Evolutionary conservation across 2,888 invertebrate genomes (phyloP).

Genomic region (Glaucopsyche alexis): DNA sequence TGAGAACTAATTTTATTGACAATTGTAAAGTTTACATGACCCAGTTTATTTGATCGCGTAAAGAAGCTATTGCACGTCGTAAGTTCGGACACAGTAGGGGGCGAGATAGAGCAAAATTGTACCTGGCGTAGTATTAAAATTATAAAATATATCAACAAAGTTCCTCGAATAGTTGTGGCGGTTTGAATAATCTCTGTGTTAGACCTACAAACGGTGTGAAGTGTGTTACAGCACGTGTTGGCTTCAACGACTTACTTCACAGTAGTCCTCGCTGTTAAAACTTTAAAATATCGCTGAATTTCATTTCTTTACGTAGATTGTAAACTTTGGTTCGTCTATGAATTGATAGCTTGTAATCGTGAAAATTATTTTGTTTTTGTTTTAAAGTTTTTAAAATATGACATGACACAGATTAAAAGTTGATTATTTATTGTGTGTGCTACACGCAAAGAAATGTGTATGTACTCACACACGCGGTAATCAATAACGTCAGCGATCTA

Average conservation of each 20-base stretch:
- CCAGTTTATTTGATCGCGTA: constrained; percentile 22
- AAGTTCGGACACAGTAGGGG: constrained; percentile 24
- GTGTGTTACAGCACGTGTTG: not conserved
- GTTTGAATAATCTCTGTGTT: constrained; percentile 34
- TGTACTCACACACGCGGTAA: not conserved
- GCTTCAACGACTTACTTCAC: not conserved
- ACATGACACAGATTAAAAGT: not conserved
- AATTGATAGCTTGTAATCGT: not conserved
- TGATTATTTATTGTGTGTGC: not conserved
- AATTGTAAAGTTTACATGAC: constrained; percentile 31
- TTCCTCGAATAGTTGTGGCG: constrained; percentile 64
- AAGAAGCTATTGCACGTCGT: constrained; percentile 22
- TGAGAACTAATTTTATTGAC: constrained; percentile 47
- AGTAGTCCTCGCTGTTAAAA: not conserved
- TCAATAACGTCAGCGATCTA: not conserved
- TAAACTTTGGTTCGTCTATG: not conserved
- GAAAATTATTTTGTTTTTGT: not conserved
- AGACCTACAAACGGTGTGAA: not conserved
- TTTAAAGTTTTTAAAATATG: not conserved
- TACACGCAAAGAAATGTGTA: not conserved
- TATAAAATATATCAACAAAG: constrained; percentile 48
- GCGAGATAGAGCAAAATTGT: constrained; percentile 43
- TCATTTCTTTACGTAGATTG: not conserved
- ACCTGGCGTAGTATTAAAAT: constrained; percentile 42
- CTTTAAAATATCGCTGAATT: not conserved